Base-by-base conservation (phyloP, 1,140 invertebrate genomes). In the Bilobella aurantiaca region DNA sequence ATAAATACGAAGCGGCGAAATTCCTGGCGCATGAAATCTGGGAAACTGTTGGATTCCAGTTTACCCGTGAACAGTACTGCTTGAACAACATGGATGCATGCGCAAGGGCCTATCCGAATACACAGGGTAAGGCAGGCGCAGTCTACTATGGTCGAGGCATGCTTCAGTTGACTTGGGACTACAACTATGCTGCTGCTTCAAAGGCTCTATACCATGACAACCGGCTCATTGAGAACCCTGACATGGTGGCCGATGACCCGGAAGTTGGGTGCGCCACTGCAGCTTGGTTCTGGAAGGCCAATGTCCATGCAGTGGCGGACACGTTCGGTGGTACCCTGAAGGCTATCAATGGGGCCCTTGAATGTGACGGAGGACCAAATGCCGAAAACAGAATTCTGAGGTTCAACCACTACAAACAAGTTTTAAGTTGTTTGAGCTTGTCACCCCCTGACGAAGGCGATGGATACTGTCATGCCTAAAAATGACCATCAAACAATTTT, bases 141-240 rank as follows among this genome's bases (percentile, higher is more conserved):
- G 32, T 46, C 0, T 71, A 68, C 63, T 71, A 71, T 31, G 69
- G 69, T 8, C 25, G 69, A 27, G 69, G 69, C 16, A 53, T 57
- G 30, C 53, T 68, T 28, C 67, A 68, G 30, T 21, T 68, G 2
- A 65, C 62, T 2, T 65, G 59, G 57, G 57, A 62, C 42, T 68
- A 64, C 32, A 68, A 68, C 56, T 68, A 68, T 53, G 42, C 32
- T 23, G 67, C 62, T 21, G 67, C 67, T 12, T 64, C 62, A 2
- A 3, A 30, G 2, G 61, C 28, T 23, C 58, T 68, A 12, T 64
- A 65, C 29, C 31, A 34, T 3, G 63, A 65, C 28, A 58, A 68
- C 31, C 30, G 47, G 1, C 58, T 68, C 0, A 25, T 62, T n/a
- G 23, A 68, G 31, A 14, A 68, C 37, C 67, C 67, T 8, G 67